phyloP scores from a whole-genome alignment of 2,797 vertebrate species.

The Steatocranus sp. region DNA sequence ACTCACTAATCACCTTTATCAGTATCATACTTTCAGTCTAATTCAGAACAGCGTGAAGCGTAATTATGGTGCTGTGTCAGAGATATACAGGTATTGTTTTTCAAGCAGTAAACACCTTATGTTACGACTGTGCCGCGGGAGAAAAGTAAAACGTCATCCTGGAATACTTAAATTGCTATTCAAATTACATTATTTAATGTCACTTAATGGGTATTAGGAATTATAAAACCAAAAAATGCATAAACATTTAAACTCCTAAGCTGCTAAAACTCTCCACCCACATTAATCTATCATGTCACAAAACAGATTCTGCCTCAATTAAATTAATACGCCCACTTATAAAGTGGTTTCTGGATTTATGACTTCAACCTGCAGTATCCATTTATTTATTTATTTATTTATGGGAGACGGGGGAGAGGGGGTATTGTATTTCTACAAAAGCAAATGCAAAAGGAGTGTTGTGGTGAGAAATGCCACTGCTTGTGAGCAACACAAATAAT shows the following conservation, averaged over 20 bases:
- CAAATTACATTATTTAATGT: constrained; percentile 43
- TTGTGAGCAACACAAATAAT: neutral
- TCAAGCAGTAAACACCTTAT: neutral
- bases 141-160: neutral
- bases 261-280: constrained; percentile 43
- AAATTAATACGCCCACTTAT: constrained; percentile 48
- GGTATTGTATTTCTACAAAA: neutral
- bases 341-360: constrained; percentile 12
- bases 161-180: constrained; percentile 10
- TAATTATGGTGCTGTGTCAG: neutral
- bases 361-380: neutral
- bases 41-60: neutral
- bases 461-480: neutral
- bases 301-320: constrained; percentile 46
- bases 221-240: constrained; percentile 33
- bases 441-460: neutral
- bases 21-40: neutral
- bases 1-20: neutral
- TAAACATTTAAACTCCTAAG: constrained; percentile 45
- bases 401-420: neutral
- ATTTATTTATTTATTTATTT: neutral
- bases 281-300: constrained; percentile 43
- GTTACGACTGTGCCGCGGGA: accelerated
- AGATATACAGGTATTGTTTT: neutral
- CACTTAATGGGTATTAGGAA: constrained; percentile 36